Conservation (phyloP, 2,888 invertebrate genomes). For the Rhogogaster chlorosoma region DNA sequence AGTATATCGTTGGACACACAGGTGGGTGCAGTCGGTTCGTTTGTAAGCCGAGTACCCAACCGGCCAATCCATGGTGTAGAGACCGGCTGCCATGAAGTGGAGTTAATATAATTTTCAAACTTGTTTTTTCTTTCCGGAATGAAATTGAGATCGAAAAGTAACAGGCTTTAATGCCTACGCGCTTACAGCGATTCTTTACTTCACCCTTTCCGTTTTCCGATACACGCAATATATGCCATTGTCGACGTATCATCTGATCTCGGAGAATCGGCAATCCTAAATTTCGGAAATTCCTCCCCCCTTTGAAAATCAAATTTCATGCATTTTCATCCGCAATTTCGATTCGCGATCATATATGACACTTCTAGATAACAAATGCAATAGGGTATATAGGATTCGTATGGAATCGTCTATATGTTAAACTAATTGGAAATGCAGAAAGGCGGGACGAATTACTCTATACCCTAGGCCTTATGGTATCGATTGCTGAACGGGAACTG, state of each 20-base stretch:
- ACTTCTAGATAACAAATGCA: too few relatives aligned
- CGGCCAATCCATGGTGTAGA: conserved; percentile 54
- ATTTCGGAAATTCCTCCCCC: too few relatives aligned
- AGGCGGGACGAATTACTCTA: conserved; percentile 20
- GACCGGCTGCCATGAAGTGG: conserved; percentile 23
- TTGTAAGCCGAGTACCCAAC: conserved; percentile 72
- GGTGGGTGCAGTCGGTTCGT: conserved; percentile 72
- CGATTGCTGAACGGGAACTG: too few relatives aligned
- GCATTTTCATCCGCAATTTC: too few relatives aligned
- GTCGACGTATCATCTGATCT: neutral
- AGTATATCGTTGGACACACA: conserved; percentile 62
- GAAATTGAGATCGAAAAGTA: conserved; percentile 66
- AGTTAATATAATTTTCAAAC: conserved; percentile 63
- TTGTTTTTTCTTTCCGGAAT: conserved; percentile 54
- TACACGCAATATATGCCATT: too few relatives aligned
- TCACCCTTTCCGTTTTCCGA: neutral
- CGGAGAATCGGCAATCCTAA: too few relatives aligned
- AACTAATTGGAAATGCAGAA: conserved; percentile 33
- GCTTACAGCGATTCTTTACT: neutral
- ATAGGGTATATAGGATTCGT: neutral
- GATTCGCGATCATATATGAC: too few relatives aligned
- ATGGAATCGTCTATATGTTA: conserved; percentile 2
- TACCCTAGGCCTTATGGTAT: neutral
- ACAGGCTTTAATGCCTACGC: conserved; percentile 65
- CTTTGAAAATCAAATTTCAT: too few relatives aligned